A percentile compares a stretch with the other conserved stretches of the same genome.
Evolutionary conservation across 1,140 invertebrate genomes (phyloP).

Genomic region (Drosophila gunungcola): DNA sequence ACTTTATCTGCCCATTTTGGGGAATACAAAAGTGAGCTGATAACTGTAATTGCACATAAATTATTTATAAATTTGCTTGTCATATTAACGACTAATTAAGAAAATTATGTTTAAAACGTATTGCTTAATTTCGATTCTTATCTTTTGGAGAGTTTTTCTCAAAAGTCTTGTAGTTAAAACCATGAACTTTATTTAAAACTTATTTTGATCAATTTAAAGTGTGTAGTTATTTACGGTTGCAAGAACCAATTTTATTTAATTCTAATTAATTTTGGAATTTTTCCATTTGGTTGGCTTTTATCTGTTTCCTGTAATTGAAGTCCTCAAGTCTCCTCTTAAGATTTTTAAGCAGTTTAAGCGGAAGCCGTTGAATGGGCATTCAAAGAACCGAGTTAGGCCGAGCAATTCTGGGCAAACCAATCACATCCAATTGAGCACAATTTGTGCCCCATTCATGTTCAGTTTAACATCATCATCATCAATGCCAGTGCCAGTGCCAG

Average conservation of each 20-base stretch:
- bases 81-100: no score
- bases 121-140: no score
- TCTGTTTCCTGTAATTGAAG: background rate
- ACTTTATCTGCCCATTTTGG: background rate
- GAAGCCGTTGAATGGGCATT: conserved; percentile 25
- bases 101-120: no score
- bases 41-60: background rate
- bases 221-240: background rate
- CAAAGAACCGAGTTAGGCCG: conserved; percentile 9
- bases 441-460: conserved; percentile 51
- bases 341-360: conserved; percentile 23
- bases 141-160: no score
- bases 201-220: no score
- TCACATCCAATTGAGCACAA: conserved; percentile 52
- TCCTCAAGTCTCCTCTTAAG: background rate
- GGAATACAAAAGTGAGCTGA: background rate
- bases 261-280: conserved; percentile 3
- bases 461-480: conserved; percentile 29
- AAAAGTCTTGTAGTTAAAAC: no score
- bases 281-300: conserved; percentile 15
- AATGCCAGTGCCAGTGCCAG: conserved; percentile 1
- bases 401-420: conserved; percentile 31
- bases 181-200: no score
- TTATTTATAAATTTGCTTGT: background rate
- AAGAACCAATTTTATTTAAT: background rate